Base-by-base conservation (phyloP, 2,797 vertebrate species). In the Nyctibius grandis region DNA sequence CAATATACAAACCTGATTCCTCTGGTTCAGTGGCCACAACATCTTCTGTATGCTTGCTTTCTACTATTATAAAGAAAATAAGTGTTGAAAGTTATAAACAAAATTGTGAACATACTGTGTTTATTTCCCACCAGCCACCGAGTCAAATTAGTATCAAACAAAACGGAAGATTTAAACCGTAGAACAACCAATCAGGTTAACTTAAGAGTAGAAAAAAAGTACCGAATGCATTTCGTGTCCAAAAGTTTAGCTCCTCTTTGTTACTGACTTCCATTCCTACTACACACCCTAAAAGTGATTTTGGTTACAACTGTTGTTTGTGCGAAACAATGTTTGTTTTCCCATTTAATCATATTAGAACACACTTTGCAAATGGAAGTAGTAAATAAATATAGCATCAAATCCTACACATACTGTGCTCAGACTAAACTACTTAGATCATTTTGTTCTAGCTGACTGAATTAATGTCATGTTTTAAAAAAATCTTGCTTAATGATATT, bases 1-100 rank as follows among this genome's bases (percentile, higher is more conserved):
- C 25, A 67, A 34, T 29, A 88, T 28, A 96, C 96, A 82, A 80
- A 97, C 97, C 97, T 96, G 91, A 92, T 72, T 95, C 81, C 54
- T 86, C 94, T 65, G 85, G 57, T 74, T 94, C 95, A 89, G 28
- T 8, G n/a, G 51, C 57, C 23, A 63, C 36, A 31, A 12, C 53
- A 45, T 96, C 89, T 64, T 96, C 92, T 79, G 29, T 16, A 61
- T 61, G 79, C 42, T 94, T 88, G 64, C 16, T 75, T 76, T 96
- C 94, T 73, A 76, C 68, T 87, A 67, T 59, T 85, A 81, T 7
- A 51, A 40, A 92, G 23, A 85, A 93, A 92, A 15, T 8, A 78
- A 74, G 9, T 20, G 18, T 65, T 68, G 12, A 31, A 75, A 88
- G 20, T 68, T 67, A 87, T 25, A n/a, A n/a, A n/a, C n/a, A n/a